Conservation (phyloP, 2,888 invertebrate species). For the Molanna angustata region DNA sequence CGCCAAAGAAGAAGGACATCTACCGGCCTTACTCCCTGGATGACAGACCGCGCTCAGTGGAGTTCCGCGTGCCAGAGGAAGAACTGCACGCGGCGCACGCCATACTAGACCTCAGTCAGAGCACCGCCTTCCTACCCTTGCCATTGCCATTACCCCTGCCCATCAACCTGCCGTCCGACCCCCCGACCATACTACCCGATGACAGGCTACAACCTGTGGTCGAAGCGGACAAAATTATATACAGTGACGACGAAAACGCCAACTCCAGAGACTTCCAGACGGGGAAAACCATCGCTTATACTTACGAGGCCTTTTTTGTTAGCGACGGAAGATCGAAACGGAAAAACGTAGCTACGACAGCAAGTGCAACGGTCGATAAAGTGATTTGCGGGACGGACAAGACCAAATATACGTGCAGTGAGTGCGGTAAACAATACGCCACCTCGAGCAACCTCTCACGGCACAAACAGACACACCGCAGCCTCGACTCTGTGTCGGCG, state of each 20-base stretch:
- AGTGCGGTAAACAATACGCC: constrained; percentile 90
- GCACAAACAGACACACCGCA: constrained; percentile 89
- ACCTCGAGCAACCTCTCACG: constrained; percentile 86
- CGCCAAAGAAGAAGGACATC: constrained; percentile 89
- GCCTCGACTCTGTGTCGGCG: constrained; percentile 89
- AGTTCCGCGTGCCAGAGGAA: constrained; percentile 64
- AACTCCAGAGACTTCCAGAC: constrained; percentile 39
- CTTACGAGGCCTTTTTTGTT: constrained; percentile 89
- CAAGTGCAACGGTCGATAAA: constrained; percentile 43
- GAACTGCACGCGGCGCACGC: constrained; percentile 86
- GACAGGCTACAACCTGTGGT: constrained; percentile 38
- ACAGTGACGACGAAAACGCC: constrained; percentile 10
- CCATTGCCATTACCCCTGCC: too few relatives aligned
- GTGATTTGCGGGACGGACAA: constrained; percentile 47
- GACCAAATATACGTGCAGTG: constrained; percentile 72
- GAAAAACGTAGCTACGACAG: constrained; percentile 51
- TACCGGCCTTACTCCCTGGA: constrained; percentile 84
- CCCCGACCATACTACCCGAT: constrained; percentile 33
- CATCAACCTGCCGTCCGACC: constrained; percentile 34
- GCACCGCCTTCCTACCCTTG: constrained; percentile 70
- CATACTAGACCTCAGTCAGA: constrained; percentile 84
- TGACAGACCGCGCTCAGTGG: constrained; percentile 58
- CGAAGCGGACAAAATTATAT: constrained; percentile 15
- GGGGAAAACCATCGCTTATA: constrained; percentile 80
- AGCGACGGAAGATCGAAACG: constrained; percentile 85